Base-by-base conservation (phyloP, 2,888 invertebrate genomes). In the Tubulanus polymorphus region DNA sequence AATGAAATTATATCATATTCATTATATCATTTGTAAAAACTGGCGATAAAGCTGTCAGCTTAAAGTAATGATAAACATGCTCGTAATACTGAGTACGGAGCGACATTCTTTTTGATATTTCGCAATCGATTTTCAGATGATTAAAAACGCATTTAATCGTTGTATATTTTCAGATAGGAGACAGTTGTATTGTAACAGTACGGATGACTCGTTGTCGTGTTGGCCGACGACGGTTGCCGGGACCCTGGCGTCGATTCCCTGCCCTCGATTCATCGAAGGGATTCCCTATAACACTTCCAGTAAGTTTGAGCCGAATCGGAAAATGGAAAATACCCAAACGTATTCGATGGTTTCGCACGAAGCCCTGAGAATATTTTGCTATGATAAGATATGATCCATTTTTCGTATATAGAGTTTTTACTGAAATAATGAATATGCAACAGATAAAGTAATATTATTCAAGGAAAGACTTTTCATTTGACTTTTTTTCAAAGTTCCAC, bases 191-290 rank as follows among this genome's bases (percentile, higher is more conserved):
- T 91, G 91, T 73, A 84, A 84, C 55, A 84, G 86, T 37, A 85
- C 84, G 65, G 89, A 86, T 82, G 91, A 92, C 72, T 84, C 85
- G 2, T 80, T 91, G 56, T 81, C 90, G 32, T 93, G 92, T 77
- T 93, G 92, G 93, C 91, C 90, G 12, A 84, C 86, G 2, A 90
- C 91, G 1, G 82, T 84, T 0, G 84, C 85, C 60, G 87, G 87
- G 62, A 84, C 86, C 0, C 76, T 85, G 50, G 88, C 89, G 1
- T 81, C 85, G 27, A 84, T 91, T 63, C 85, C 87, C 48, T 93
- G 93, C 76, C 89, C 92, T 72, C 85, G 85, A 48, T 87, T 90
- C 70, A 82, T 92, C 56, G 84, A 87, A 65, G 89, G 63, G 5
- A 63, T 66, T 55, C 84, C 83, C 64, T 91, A 91, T 72, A 91